Base-by-base conservation (phyloP, 2,797 vertebrate genomes). In the Hydrophis major region DNA sequence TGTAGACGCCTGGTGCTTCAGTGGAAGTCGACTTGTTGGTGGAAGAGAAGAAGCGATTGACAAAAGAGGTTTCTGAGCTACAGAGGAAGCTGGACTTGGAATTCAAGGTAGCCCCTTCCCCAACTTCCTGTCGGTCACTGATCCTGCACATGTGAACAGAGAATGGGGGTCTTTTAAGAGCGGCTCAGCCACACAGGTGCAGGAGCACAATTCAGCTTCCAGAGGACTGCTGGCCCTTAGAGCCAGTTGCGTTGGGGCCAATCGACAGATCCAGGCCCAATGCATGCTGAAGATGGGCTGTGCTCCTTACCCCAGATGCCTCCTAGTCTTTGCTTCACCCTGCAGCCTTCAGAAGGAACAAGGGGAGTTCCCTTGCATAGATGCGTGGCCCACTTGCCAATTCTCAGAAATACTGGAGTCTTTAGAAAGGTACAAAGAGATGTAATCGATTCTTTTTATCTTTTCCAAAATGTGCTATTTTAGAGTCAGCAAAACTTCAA, bases 31-130 rank as follows among this genome's bases (percentile, higher is more conserved):
- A 98, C 98, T 97, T 96, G n/a, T 96, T 99, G 89, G 95, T 98
- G 97, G 98, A 99, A 91, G 98, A 99, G 97, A 99, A 98, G 93
- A 97, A 96, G 91, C 98, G 98, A 94, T 97, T 99, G 97, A 98
- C 98, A 94, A 98, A 97, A 93, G 98, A 99, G 96, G 97, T 98
- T 56, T 88, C 95, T 32, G 97, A 98, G 89, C 97, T 99, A 88
- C 98, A 98, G 97, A 98, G 95, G 96, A 97, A 98, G 93, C 97
- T 99, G 94, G 98, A 99, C 89, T 96, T 98, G 60, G 98, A 98
- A 97, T 96, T 96, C 89, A 97, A 92, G 98, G 99, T 99, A 98
- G 47, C 88, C 63, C n/a, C 55, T 4, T 0, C n/a, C 18, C 92
- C 1, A 28, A n/a, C 14, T 22, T 20, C 25, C 37, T 25, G 7